Conservation (phyloP, 35 echinoderm and acorn worm genomes). For the Chiridota heheva region DNA sequence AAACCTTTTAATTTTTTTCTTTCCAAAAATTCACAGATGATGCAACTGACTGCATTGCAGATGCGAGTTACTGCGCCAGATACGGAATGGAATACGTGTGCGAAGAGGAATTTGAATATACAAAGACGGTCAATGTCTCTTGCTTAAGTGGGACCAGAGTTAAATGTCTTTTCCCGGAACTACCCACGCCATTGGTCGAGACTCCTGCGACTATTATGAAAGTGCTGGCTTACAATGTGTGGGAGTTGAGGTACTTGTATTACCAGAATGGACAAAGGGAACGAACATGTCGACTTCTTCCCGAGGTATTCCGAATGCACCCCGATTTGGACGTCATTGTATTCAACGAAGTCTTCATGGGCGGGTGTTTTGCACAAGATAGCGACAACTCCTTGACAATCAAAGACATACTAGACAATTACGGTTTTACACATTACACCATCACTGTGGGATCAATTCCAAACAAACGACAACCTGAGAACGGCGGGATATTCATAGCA, state of each 20-base stretch:
- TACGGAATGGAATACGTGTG: constrained; percentile 55
- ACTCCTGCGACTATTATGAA: constrained; percentile 30
- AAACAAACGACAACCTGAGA: constrained; percentile 33
- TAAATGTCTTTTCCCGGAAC: constrained; percentile 30
- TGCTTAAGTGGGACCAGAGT: constrained; percentile 44
- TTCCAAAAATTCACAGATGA: constrained; percentile 2
- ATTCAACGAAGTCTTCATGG: constrained; percentile 65
- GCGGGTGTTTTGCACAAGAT: constrained; percentile 54
- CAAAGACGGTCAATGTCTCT: not conserved
- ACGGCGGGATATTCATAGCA: constrained; percentile 62
- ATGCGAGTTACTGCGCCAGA: constrained; percentile 16
- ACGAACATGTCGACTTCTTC: constrained; percentile 54
- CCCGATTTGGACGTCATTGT: constrained; percentile 64
- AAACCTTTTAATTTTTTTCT: not conserved
- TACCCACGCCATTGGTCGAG: not conserved
- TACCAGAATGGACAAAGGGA: constrained; percentile 54
- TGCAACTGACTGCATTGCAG: constrained; percentile 29
- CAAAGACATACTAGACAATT: constrained; percentile 40
- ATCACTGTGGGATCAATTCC: constrained; percentile 20
- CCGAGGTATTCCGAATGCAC: constrained; percentile 21
- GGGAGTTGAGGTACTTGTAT: constrained; percentile 46
- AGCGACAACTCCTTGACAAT: constrained; percentile 2
- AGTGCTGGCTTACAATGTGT: constrained; percentile 53
- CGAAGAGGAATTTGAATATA: not conserved
- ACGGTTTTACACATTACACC: constrained; percentile 55